A percentile compares a stretch with the other conserved stretches of the same genome.
Conservation (phyloP, 2,113 vertebrate species). For the Petrocephalus zakoni region DNA sequence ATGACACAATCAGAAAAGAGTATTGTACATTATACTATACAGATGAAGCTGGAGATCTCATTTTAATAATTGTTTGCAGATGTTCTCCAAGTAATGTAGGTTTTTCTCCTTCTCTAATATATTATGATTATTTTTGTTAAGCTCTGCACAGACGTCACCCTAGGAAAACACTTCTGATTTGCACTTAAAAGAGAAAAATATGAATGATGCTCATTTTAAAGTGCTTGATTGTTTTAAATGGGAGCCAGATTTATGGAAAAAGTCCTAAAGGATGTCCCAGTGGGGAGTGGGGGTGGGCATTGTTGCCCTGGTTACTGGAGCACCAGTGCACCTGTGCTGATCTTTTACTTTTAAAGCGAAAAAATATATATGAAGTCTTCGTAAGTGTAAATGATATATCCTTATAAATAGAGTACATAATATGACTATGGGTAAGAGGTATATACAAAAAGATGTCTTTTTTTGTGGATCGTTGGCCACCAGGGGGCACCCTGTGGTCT, state of each 20-base stretch:
- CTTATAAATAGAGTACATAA: not conserved
- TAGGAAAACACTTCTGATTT: constrained; percentile 43
- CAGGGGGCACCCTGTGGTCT: constrained; percentile 34
- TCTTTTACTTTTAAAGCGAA: constrained; percentile 15
- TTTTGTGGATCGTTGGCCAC: constrained; percentile 41
- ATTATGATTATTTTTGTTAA: constrained; percentile 41
- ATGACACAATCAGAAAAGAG: constrained; percentile 33
- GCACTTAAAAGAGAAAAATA: constrained; percentile 38
- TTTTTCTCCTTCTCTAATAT: constrained; percentile 35
- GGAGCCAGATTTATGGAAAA: constrained; percentile 39
- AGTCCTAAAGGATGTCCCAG: constrained; percentile 41
- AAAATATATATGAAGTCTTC: not conserved
- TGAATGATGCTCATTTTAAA: constrained; percentile 42
- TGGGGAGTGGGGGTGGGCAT: constrained; percentile 20
- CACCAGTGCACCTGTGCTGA: constrained; percentile 38
- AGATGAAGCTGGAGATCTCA: constrained; percentile 43
- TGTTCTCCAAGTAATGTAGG: constrained; percentile 41
- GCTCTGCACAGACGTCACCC: constrained; percentile 49
- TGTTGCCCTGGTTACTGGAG: constrained; percentile 38
- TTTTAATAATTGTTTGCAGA: constrained; percentile 47
- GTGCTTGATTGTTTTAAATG: constrained; percentile 46
- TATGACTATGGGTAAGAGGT: not conserved
- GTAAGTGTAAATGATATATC: not conserved
- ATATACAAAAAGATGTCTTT: not conserved
- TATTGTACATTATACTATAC: constrained; percentile 44